Base-by-base conservation (phyloP, 2,888 invertebrate species). In the Trisateles emortualis region DNA sequence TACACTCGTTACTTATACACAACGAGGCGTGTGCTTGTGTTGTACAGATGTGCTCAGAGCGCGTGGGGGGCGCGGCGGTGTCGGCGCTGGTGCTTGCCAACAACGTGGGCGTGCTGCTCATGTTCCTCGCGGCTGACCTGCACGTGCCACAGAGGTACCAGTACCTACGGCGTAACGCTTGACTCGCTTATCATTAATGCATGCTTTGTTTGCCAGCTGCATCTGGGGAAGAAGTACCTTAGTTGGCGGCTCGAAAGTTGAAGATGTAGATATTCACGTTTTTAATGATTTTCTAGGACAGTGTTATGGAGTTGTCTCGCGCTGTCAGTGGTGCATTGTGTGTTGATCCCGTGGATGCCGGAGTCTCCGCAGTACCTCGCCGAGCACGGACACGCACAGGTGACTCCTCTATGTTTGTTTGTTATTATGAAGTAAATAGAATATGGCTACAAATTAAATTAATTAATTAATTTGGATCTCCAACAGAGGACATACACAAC, bases 331-430 rank as follows among this genome's bases (percentile, higher is more conserved):
- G 46, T 46, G 14, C 89, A 89, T 61, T 84, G 83, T 66, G 53
- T 61, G n/a, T 65, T 76, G 43, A 83, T 80, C 54, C 51, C 79
- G 19, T 64, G 85, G 11, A 72, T 86, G 68, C 88, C 88, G 0
- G 88, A 89, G 67, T 88, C 88, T 0, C 88, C 88, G 0, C 74
- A 87, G 3, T 88, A 68, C 61, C 81, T 88, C 29, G 86, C 88
- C 0, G 83, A 88, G n/a, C 72, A 62, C 6, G 86, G 87, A 0
- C 76, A 76, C 33, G 22, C 57, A 1, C 54, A 84, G 63, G 88
- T 87, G n/a, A n/a, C n/a, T n/a, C n/a, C n/a, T n/a, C n/a, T n/a
- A n/a, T n/a, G n/a, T n/a, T n/a, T n/a, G n/a, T n/a, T n/a, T n/a
- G n/a, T n/a, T n/a, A n/a, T n/a, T n/a, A n/a, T n/a, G n/a, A n/a